Evolutionary conservation across 1,140 invertebrate genomes (phyloP), one percentile per base, ranked within the genome.

Genomic region (Drosophila kurseongensis): DNA sequence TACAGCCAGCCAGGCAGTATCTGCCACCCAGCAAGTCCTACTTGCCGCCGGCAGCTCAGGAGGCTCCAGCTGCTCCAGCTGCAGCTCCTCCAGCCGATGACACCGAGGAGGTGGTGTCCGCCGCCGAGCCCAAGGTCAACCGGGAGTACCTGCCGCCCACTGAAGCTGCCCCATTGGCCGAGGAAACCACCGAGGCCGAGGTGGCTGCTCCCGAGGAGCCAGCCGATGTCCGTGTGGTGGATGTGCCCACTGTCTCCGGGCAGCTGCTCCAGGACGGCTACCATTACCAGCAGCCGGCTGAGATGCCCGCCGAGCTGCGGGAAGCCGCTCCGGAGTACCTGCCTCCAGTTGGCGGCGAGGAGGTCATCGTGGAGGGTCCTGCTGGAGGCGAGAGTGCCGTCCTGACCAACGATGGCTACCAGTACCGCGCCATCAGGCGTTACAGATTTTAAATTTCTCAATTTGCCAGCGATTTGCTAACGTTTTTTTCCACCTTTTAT

Each of bases 321-420:
- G 80, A 89, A 27, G 80, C 85, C 7, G 55, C 62, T 14, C 48
- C 48, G 40, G 90, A 86, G 52, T 88, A 88, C 18, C 71, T 91
- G 71, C 80, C 90, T 3, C 90, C 90, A 0, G 44, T 80, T 1
- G 63, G 14, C 4, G 42, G 18, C 2, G 77, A 66, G 8, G 58
- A 76, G 0, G 80, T 80, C 35, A 58, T 68, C 14, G 76, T 75
- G 18, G 85, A 91, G 27, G 90, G 90, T 13, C 90, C 90, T 0
- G 66, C 55, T 16, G 56, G 78, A 32, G 85, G 84, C 29, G 85
- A 88, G 50, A 78, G 77, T 9, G 75, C 90, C 3, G 68, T 81
- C 1, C 75, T 91, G n/a, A 67, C 73, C 68, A 82, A 72, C 36
- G 90, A 91, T 71, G 90, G 90, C 13, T 91, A 91, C 52, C 90